These are phyloP conservation scores for Cyanocitta stelleri DNA, from an alignment of 2,113 vertebrate species.

Conservation along the genomic window DNA sequence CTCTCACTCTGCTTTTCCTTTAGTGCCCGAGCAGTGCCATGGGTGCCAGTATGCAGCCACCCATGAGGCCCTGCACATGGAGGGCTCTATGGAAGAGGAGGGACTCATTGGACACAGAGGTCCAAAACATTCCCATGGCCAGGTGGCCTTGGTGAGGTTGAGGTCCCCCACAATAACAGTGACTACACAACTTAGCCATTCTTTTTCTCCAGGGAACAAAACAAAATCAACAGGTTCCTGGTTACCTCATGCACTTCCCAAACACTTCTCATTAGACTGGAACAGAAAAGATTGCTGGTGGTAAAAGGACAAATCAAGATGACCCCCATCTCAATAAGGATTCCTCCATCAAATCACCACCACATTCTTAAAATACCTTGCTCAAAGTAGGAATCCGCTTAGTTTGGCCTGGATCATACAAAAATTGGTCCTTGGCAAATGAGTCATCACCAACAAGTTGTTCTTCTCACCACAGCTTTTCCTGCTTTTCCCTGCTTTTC, in stretches of 20 bases:
- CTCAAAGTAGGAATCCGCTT: not conserved
- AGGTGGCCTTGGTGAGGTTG: not conserved
- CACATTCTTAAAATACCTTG: not conserved
- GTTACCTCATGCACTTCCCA: not conserved
- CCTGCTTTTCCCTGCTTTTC: not conserved
- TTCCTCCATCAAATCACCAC: not conserved
- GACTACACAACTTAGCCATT: not conserved
- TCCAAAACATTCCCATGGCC: not conserved
- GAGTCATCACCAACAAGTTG: not conserved
- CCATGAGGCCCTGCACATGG: not conserved
- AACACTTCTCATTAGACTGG: not conserved
- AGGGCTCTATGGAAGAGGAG: not conserved
- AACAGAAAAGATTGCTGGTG: not conserved
- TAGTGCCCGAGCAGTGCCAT: rapidly evolving
- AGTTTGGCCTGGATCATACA: not conserved
- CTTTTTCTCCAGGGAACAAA: not conserved
- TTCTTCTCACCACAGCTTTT: not conserved
- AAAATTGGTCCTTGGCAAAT: not conserved
- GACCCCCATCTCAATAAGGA: not conserved
- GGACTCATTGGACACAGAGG: rapidly evolving
- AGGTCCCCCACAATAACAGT: not conserved
- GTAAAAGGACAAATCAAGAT: not conserved
- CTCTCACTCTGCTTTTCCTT: not conserved
- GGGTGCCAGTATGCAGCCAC: rapidly evolving
- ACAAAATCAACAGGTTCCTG: not conserved